Evolutionary conservation across 1,140 invertebrate genomes (phyloP).

Genomic region (Trichonephila clavipes): DNA sequence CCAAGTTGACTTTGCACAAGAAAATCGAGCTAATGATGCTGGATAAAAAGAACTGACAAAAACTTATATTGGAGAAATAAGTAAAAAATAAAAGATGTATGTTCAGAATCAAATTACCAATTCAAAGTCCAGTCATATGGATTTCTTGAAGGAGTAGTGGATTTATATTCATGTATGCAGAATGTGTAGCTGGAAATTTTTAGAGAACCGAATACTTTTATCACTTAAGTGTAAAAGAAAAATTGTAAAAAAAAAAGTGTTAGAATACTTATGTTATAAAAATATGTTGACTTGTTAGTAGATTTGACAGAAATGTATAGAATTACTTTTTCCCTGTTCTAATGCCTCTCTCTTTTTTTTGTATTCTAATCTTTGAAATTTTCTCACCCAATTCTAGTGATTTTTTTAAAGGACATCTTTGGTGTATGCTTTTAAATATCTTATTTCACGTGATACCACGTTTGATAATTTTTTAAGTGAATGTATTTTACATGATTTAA

Average conservation of each 20-base stretch:
- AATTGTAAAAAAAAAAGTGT: neutral
- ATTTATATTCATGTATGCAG: conserved; percentile 34
- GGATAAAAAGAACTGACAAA: neutral
- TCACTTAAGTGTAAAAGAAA: neutral
- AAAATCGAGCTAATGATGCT: neutral
- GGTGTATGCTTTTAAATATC: no score
- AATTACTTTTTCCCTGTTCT: neutral
- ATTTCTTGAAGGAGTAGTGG: neutral
- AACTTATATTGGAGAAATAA: neutral
- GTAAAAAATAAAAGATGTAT: neutral
- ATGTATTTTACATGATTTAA: no score
- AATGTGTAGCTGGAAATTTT: neutral
- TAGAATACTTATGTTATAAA: neutral
- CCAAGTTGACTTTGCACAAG: neutral
- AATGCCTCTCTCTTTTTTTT: no score
- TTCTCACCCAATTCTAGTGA: no score
- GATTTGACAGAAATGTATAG: neutral
- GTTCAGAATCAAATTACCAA: conserved; percentile 13
- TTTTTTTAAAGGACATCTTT: no score
- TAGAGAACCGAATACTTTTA: neutral
- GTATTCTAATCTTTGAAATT: no score
- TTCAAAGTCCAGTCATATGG: neutral
- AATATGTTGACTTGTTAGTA: neutral
- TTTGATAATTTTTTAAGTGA: no score
- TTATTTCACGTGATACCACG: no score